Evolutionary conservation across 2,888 invertebrate genomes (phyloP).

Genomic region (Spodoptera exigua): DNA sequence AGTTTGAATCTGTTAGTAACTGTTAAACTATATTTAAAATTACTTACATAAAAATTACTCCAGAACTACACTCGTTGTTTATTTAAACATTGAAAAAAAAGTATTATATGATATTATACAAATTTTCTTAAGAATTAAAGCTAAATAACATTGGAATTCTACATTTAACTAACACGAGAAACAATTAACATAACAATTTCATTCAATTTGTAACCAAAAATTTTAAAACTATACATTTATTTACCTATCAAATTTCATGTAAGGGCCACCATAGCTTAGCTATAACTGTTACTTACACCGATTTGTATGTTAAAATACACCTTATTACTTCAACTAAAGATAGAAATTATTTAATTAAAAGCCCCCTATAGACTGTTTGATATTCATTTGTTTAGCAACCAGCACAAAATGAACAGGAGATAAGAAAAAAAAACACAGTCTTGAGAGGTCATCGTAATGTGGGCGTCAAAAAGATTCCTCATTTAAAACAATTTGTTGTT

Average conservation of each 20-base stretch:
- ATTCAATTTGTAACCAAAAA: conserved; percentile 62
- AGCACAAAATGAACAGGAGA: conserved; percentile 11
- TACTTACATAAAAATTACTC: too few relatives aligned
- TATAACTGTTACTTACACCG: conserved; percentile 70
- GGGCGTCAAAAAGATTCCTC: conserved; percentile 59
- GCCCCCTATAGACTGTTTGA: conserved; percentile 73
- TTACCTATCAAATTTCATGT: conserved; percentile 74
- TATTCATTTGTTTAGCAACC: conserved; percentile 67
- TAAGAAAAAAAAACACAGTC: background rate
- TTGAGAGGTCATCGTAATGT: conserved; percentile 1
- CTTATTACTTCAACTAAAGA: conserved; percentile 52
- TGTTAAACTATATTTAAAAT: too few relatives aligned
- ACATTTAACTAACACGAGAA: background rate
- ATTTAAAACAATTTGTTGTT: conserved; percentile 73
- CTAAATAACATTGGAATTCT: too few relatives aligned
- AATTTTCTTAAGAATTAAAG: too few relatives aligned
- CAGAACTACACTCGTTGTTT: too few relatives aligned
- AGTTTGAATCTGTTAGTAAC: too few relatives aligned
- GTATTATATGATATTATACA: too few relatives aligned
- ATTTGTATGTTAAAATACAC: conserved; percentile 75
- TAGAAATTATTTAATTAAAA: conserved; percentile 78
- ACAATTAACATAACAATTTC: conserved; percentile 35
- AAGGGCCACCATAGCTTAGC: conserved; percentile 68
- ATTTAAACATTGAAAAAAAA: too few relatives aligned
- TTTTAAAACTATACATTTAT: conserved; percentile 55